Conservation (phyloP, 37 sponge, comb jelly and placozoan genomes). For the Tethya wilhelma region DNA sequence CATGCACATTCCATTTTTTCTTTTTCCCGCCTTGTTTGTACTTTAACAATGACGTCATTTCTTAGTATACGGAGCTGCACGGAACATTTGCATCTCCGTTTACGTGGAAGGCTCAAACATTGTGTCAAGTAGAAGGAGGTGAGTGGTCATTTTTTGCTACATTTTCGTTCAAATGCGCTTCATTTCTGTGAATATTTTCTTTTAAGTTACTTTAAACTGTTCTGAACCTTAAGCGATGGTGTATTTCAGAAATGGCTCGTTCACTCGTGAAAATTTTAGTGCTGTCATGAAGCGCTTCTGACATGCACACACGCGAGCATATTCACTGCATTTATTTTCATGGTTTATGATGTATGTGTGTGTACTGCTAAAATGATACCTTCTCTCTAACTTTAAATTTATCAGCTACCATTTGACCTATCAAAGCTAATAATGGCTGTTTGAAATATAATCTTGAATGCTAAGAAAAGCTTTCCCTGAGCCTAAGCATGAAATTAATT, state of each 20-base stretch:
- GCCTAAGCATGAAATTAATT: too few species aligned
- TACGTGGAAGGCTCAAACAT: not conserved
- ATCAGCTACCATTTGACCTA: too few species aligned
- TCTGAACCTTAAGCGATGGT: not conserved
- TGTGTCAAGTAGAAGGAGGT: constrained; percentile 7
- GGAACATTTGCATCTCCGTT: not conserved
- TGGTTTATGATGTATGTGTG: too few species aligned
- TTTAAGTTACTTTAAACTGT: not conserved
- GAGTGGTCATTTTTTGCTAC: constrained; percentile 12
- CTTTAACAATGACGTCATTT: constrained; percentile 6
- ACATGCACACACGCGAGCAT: too few species aligned
- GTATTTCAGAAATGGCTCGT: not conserved
- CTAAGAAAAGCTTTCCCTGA: too few species aligned
- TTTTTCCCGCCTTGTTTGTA: not conserved
- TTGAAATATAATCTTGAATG: too few species aligned
- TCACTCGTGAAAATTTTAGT: not conserved
- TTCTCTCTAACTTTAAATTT: too few species aligned
- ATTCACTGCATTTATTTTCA: too few species aligned
- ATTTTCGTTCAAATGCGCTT: not conserved
- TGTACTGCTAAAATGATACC: too few species aligned
- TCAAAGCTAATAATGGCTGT: too few species aligned
- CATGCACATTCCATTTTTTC: too few species aligned
- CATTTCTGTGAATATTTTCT: constrained; percentile 19
- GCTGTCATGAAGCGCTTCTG: not conserved
- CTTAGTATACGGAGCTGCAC: constrained; percentile 22